These are phyloP conservation scores for Gadopsis marmoratus DNA, from an alignment of 2,797 vertebrate genomes.

Conservation along the genomic window DNA sequence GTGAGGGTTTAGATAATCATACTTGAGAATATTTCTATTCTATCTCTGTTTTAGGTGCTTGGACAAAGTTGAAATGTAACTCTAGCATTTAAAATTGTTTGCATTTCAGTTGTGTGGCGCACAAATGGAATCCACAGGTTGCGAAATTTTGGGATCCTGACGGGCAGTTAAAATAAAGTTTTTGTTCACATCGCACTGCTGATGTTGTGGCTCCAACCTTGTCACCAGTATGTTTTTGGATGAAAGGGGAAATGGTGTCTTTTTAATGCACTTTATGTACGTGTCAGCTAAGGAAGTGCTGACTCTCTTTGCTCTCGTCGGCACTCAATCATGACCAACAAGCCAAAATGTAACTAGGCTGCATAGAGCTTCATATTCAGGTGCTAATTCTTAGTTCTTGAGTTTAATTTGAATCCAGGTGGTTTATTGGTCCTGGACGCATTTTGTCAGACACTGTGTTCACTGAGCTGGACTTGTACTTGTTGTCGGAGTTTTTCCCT, in stretches of 20 bases:
- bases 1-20: conserved; percentile 78
- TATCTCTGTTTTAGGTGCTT: background rate
- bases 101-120: too few relatives aligned
- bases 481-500: conserved; percentile 14
- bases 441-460: conserved; percentile 13
- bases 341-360: background rate
- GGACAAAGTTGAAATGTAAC: background rate
- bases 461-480: background rate
- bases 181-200: conserved; percentile 48
- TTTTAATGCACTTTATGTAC: background rate
- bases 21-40: background rate
- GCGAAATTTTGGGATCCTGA: too few relatives aligned
- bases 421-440: background rate
- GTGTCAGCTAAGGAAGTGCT: conserved; percentile 6
- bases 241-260: conserved; percentile 19
- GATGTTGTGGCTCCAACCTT: conserved; percentile 34
- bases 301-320: background rate
- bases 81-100: too few relatives aligned
- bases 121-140: too few relatives aligned
- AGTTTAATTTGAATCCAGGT: background rate
- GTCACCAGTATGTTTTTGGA: conserved; percentile 28
- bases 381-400: background rate
- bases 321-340: conserved; percentile 8
- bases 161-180: too few relatives aligned
- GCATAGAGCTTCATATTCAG: background rate